Base-by-base conservation (phyloP, 2,888 invertebrate genomes). In the Hylaea fasciaria region DNA sequence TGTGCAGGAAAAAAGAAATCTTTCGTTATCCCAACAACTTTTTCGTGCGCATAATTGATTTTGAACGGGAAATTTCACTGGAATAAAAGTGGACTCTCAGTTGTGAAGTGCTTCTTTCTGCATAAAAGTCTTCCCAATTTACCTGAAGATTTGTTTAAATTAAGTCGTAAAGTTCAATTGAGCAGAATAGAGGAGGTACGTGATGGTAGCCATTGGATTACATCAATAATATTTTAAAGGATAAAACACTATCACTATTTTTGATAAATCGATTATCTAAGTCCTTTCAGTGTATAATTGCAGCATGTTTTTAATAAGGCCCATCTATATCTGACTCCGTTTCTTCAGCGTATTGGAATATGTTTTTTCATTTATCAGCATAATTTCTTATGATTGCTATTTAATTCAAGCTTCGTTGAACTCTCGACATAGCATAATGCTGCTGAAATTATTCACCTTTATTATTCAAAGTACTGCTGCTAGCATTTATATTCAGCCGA, bases 11-110 rank as follows among this genome's bases (percentile, higher is more conserved):
- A 56, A 53, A 61, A 73, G 64, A 62, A 65, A 32, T 9, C 32
- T 32, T 71, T 73, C 64, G 64, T 74, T 76, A 70, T 70, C 65
- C 72, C 69, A 60, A 72, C 62, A 32, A 58, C 61, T 69, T 76
- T 70, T 69, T 65, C 52, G 51, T 54, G 52, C 62, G 67, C 65
- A 72, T 76, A 76, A 78, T 78, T 74, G 70, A 72, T 74, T 75
- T 57, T 58, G 62, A 61, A 64, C 59, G 60, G 55, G 37, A 62
- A 57, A 51, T 43, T 43, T 9, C 35, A 48, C 32, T 43, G 53
- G 50, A 57, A 55, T 55, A 64, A 61, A 65, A 52, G 52, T 55
- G 39, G 48, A 49, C 57, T 40, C 55, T 62, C 59, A 61, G 35
- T 51, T 53, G 22, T 40, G 39, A 48, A 64, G 56, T 14, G 46